Conservation (phyloP, 2,113 vertebrate genomes). For the Orcinus orca region DNA sequence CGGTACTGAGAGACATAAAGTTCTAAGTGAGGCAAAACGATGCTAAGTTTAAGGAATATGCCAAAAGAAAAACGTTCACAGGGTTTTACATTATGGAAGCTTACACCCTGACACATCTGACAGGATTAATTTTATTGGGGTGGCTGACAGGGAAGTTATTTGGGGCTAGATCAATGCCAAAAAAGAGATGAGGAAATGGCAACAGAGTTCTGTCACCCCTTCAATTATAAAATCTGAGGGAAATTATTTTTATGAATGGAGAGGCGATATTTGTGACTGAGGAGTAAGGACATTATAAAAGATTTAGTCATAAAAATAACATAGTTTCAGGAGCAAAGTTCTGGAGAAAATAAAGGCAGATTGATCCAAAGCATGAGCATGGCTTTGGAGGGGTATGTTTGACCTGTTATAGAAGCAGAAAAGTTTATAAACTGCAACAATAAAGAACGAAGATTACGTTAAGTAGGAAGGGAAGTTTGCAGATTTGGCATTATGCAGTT, state of each 20-base stretch:
- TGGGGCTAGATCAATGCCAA: not conserved
- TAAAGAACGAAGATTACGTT: not conserved
- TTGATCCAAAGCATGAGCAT: not conserved
- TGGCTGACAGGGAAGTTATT: not conserved
- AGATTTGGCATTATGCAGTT: slow-evolving; percentile 7
- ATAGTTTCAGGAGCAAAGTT: not conserved
- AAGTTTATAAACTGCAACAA: not conserved
- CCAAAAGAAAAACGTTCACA: not conserved
- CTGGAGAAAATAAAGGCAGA: not conserved
- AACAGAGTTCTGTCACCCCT: not conserved
- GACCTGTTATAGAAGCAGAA: not conserved
- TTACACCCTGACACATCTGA: not conserved
- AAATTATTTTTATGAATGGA: slow-evolving; percentile 4
- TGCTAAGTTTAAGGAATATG: not conserved
- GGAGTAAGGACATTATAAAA: not conserved
- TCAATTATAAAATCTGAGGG: not conserved
- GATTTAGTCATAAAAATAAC: not conserved
- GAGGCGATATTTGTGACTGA: not conserved
- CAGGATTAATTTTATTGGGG: not conserved
- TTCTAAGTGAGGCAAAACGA: not conserved
- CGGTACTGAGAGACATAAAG: not conserved
- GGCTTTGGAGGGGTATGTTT: not conserved
- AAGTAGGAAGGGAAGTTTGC: not conserved
- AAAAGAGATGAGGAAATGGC: not conserved
- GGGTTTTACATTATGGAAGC: not conserved